Conservation (phyloP, 2,797 vertebrate genomes). For the Malurus splendens region DNA sequence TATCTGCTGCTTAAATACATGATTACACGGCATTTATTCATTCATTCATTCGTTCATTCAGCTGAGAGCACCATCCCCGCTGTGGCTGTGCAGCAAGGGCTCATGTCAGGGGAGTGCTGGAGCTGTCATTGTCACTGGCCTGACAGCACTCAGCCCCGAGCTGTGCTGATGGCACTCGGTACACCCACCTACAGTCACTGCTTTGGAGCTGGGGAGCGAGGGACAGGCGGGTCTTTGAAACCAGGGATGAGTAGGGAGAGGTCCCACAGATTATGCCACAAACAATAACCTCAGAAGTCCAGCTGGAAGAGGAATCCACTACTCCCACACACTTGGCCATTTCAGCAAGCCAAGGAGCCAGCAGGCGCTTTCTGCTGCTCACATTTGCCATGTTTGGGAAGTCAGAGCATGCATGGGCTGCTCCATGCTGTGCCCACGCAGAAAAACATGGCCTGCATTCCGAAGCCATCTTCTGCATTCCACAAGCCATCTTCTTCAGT, state of each 20-base stretch:
- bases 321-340: neutral
- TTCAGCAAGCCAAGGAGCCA: neutral
- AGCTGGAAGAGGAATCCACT: neutral
- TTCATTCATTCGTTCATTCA: no score
- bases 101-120: fast-evolving
- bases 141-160: neutral
- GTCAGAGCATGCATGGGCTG: neutral
- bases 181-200: neutral
- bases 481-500: fast-evolving
- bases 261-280: neutral
- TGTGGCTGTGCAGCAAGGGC: neutral
- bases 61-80: fast-evolving
- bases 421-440: fast-evolving
- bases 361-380: neutral
- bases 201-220: fast-evolving
- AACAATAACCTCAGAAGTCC: neutral
- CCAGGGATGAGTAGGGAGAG: neutral
- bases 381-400: neutral
- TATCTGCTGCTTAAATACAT: fast-evolving
- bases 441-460: neutral
- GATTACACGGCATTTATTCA: neutral
- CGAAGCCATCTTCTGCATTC: neutral
- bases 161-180: neutral
- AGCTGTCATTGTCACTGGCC: neutral
- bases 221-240: neutral